Percentiles rank a stretch among this genome's conserved stretches.
Conservation (phyloP, 23 tunicate species). For the Ciona savignyi region DNA sequence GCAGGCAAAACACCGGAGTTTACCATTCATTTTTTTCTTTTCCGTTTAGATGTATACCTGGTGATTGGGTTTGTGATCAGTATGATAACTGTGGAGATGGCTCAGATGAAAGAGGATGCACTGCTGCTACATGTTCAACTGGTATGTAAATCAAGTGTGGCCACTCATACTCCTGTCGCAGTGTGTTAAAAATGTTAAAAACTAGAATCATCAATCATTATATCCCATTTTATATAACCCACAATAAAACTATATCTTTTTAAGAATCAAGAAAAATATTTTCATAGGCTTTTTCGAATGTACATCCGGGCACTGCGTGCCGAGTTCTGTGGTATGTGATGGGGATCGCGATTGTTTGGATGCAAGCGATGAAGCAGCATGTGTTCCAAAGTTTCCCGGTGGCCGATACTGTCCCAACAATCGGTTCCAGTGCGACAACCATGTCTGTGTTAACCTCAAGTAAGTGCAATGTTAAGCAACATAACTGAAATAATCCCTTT, state of each 20-base stretch:
- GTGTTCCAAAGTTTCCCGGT: slow-evolving; percentile 49
- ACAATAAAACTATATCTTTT: no score
- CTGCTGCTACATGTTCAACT: slow-evolving; percentile 38
- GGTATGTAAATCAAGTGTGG: slow-evolving; percentile 30
- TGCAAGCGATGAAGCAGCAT: slow-evolving; percentile 76
- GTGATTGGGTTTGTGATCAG: slow-evolving; percentile 61
- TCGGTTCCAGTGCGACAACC: slow-evolving; percentile 76
- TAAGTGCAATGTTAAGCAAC: slow-evolving; percentile 22
- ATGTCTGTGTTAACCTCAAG: slow-evolving; percentile 75
- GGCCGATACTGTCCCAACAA: slow-evolving; percentile 51
- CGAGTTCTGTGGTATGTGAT: slow-evolving; percentile 36
- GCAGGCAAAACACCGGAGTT: neutral
- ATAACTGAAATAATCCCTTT: no score
- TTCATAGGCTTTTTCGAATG: slow-evolving; percentile 67
- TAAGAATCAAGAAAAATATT: no score
- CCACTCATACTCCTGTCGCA: no score
- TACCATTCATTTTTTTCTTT: neutral
- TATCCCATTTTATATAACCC: no score
- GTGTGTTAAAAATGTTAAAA: no score
- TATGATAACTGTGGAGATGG: slow-evolving; percentile 75
- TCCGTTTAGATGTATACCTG: slow-evolving; percentile 58
- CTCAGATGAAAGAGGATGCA: slow-evolving; percentile 65
- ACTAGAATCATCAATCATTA: no score
- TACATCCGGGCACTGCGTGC: slow-evolving; percentile 64
- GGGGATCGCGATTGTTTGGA: slow-evolving; percentile 69